Percentiles rank a stretch among this genome's conserved stretches.
Evolutionary conservation across 2,113 vertebrate genomes (phyloP).

Genomic region (Rhea pennata): DNA sequence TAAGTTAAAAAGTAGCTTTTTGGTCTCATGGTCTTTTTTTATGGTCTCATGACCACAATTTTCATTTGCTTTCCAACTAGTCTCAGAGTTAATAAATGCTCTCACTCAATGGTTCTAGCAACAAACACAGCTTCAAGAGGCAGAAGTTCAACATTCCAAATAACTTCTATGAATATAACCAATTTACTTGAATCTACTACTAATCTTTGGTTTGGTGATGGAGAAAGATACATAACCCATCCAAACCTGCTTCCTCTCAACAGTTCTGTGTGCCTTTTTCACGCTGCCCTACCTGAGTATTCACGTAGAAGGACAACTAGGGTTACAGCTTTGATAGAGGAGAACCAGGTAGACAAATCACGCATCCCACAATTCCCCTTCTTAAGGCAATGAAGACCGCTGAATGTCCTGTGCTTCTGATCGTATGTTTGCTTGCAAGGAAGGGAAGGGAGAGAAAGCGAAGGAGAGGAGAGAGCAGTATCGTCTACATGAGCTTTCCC

Average conservation of each 20-base stretch:
- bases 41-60: slow-evolving; percentile 41
- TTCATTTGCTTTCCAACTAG: slow-evolving; percentile 65
- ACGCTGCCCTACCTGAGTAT: neutral
- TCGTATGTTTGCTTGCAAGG: neutral
- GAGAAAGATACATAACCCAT: neutral
- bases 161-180: slow-evolving; percentile 16
- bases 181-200: slow-evolving; percentile 29
- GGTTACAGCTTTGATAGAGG: slow-evolving; percentile 19
- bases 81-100: slow-evolving; percentile 62
- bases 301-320: neutral
- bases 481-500: neutral
- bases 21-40: no score
- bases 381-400: neutral
- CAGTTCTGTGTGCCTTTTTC: neutral
- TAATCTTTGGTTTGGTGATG: slow-evolving; percentile 30
- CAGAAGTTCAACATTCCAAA: slow-evolving; percentile 44
- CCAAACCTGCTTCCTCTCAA: slow-evolving; percentile 17
- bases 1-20: slow-evolving; percentile 61
- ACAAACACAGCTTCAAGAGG: slow-evolving; percentile 66
- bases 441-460: neutral
- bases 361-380: neutral
- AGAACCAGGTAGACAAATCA: slow-evolving; percentile 40
- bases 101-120: slow-evolving; percentile 66
- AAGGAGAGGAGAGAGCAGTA: neutral
- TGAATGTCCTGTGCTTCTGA: neutral